These are phyloP conservation scores for Agrilus planipennis DNA, from an alignment of 1,140 invertebrate genomes.

Conservation along the genomic window DNA sequence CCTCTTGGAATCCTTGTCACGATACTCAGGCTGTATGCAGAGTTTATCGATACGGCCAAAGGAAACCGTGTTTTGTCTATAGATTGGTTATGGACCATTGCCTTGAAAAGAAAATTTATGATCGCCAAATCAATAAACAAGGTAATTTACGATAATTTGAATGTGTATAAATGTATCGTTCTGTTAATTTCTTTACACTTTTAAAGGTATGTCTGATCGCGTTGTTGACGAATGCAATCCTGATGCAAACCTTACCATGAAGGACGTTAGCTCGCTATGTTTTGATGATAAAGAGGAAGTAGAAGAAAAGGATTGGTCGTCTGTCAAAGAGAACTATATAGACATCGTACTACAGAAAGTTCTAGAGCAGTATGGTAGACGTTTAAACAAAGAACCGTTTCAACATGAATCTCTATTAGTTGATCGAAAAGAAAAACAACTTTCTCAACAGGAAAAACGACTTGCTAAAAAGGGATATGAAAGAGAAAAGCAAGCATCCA, in stretches of 20 bases:
- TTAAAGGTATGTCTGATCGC: conserved; percentile 72
- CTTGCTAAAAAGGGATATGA: conserved; percentile 90
- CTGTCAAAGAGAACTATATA: conserved; percentile 58
- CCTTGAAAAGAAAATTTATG: conserved; percentile 95
- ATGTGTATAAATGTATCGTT: background rate
- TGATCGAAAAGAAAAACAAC: conserved; percentile 89
- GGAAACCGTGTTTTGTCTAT: conserved; percentile 91
- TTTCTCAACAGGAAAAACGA: conserved; percentile 89
- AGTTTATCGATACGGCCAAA: conserved; percentile 94
- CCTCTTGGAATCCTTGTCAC: conserved; percentile 99
- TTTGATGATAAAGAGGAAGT: conserved; percentile 82
- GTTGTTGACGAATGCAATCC: conserved; percentile 98
- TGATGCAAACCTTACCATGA: conserved; percentile 86
- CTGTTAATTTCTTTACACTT: background rate
- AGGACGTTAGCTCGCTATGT: conserved; percentile 88
- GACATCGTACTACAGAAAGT: conserved; percentile 70
- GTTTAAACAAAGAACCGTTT: conserved; percentile 82
- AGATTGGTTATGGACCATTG: conserved; percentile 94
- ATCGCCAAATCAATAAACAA: conserved; percentile 95
- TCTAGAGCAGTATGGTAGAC: conserved; percentile 50
- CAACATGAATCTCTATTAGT: conserved; percentile 93
- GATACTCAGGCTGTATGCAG: conserved; percentile 97
- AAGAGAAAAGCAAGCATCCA: conserved; percentile 79
- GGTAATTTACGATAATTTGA: conserved; percentile 33
- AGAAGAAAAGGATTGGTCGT: conserved; percentile 56